These are phyloP conservation scores for Chlorops oryzae DNA, from an alignment of 1,140 invertebrate species.

Conservation along the genomic window DNA sequence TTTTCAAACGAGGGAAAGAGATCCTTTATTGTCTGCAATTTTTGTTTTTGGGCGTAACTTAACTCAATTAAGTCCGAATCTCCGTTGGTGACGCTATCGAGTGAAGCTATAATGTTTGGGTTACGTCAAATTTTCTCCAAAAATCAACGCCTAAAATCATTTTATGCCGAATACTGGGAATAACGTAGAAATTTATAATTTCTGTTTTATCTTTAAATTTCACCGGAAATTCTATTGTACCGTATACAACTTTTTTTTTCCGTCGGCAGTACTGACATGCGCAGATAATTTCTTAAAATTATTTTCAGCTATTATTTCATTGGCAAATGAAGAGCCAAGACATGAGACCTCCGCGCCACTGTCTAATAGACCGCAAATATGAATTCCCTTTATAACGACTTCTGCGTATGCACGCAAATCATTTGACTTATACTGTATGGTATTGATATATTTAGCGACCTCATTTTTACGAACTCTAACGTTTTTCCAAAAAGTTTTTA, in stretches of 20 bases:
- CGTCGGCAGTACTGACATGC: conserved; percentile 8
- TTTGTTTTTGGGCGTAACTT: not conserved
- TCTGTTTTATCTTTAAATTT: conserved; percentile 5
- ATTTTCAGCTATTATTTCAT: not conserved
- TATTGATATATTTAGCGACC: no score
- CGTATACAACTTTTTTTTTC: conserved; percentile 4
- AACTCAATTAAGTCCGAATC: not conserved
- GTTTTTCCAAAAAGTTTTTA: no score
- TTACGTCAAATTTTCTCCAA: conserved; percentile 10
- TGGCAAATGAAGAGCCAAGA: not conserved
- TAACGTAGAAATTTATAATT: conserved; percentile 10
- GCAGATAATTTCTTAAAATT: conserved; percentile 4
- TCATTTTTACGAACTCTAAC: no score
- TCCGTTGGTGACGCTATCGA: not conserved
- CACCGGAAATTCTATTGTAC: not conserved
- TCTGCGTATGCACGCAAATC: no score
- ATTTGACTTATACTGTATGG: no score
- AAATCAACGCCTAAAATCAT: conserved; percentile 16
- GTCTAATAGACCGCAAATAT: no score
- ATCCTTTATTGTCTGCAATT: not conserved
- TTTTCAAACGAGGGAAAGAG: conserved; percentile 2
- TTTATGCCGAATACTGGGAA: conserved; percentile 6
- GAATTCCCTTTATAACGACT: no score
- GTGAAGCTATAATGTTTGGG: not conserved
- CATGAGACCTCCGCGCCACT: no score